These are phyloP conservation scores for Gastrophryne carolinensis DNA, from an alignment of 2,797 vertebrate species.

Conservation along the genomic window DNA sequence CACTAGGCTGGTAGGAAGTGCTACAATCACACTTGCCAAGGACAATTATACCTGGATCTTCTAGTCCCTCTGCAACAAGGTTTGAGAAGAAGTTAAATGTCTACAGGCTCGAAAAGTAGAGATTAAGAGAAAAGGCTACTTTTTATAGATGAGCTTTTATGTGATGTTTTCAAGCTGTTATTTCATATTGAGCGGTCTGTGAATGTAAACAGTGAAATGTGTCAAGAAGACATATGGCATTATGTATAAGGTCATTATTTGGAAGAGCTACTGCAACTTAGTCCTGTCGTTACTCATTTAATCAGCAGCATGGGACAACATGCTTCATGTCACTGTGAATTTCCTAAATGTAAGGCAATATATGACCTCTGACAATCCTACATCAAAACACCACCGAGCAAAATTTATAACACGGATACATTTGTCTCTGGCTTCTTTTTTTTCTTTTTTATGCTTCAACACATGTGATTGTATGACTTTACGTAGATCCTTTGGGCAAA, in stretches of 20 bases:
- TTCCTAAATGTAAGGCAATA: constrained; percentile 63
- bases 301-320: constrained; percentile 62
- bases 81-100: no score
- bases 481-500: constrained; percentile 13
- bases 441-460: constrained; percentile 15
- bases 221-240: constrained; percentile 65
- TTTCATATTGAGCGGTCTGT: constrained; percentile 15
- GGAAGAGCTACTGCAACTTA: constrained; percentile 63
- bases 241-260: constrained; percentile 63
- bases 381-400: constrained; percentile 13
- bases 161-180: neutral
- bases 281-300: constrained; percentile 69
- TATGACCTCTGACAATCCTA: constrained; percentile 23
- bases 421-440: neutral
- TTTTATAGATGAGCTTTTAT: no score
- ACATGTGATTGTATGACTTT: neutral
- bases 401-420: neutral
- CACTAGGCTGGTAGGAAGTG: no score
- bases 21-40: no score
- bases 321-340: constrained; percentile 64
- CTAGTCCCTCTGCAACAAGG: no score
- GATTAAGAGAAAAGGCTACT: no score
- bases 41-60: no score
- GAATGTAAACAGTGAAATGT: constrained; percentile 61
- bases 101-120: no score